phyloP scores from a whole-genome alignment of 2,797 vertebrate genomes.

The Neosalanx taihuensis region DNA sequence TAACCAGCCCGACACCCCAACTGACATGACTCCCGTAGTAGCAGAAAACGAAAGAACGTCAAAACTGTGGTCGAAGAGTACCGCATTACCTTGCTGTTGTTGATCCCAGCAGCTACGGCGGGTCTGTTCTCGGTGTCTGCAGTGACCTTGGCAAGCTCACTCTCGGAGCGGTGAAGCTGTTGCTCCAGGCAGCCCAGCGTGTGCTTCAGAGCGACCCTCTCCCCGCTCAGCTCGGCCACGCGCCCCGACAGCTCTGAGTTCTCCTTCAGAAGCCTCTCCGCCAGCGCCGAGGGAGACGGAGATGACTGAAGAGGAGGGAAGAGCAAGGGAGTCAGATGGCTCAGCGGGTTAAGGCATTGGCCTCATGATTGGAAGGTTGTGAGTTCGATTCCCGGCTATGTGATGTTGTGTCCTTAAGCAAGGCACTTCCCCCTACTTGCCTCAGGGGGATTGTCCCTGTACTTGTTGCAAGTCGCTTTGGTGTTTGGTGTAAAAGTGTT shows the following conservation, averaged over 20 bases:
- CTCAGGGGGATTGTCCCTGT: too few relatives aligned
- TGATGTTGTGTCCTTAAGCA: too few relatives aligned
- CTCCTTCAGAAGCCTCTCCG: slow-evolving; percentile 74
- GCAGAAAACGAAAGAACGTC: background rate
- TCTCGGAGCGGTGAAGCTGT: slow-evolving; percentile 68
- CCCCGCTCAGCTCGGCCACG: slow-evolving; percentile 65
- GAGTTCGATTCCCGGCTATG: too few relatives aligned
- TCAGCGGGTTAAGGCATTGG: too few relatives aligned
- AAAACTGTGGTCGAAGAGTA: background rate
- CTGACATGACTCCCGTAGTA: background rate
- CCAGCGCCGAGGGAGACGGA: slow-evolving; percentile 47
- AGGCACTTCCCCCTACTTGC: too few relatives aligned
- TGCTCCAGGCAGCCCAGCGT: slow-evolving; percentile 67
- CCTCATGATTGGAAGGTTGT: too few relatives aligned
- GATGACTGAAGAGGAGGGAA: slow-evolving; percentile 23
- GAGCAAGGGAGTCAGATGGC: slow-evolving; percentile 24
- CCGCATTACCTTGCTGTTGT: slow-evolving; percentile 73
- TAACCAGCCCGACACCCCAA: too few relatives aligned
- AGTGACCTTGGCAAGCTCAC: slow-evolving; percentile 55
- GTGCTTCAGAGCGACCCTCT: slow-evolving; percentile 71
- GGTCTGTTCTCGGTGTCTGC: slow-evolving; percentile 73
- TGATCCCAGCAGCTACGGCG: slow-evolving; percentile 52
- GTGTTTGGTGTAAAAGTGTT: too few relatives aligned
- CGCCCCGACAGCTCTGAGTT: slow-evolving; percentile 72
- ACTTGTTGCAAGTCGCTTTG: too few relatives aligned